Base-by-base conservation (phyloP, 2,113 vertebrate species). In the Periophthalmodon schlosseri region DNA sequence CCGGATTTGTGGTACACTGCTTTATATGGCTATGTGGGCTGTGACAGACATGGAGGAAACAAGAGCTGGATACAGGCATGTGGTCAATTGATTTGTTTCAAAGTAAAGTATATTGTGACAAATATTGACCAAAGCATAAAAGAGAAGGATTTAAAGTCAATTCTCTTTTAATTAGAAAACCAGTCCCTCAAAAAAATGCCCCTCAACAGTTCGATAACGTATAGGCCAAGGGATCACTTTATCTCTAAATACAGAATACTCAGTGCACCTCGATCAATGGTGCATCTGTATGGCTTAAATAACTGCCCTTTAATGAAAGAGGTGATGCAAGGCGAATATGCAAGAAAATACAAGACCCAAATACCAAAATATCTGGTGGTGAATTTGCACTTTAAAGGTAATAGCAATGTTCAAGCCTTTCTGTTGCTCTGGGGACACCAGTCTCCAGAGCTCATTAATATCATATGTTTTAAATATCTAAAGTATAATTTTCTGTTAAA, bases 21-120 rank as follows among this genome's bases (percentile, higher is more conserved):
- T 66, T 58, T 21, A 16, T 33, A 36, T 79, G 70, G 73, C 70
- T n/a, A 74, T 86, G 78, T 81, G 76, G 66, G n/a, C 58, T 64
- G n/a, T 79, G 74, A 28, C 65, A 76, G 44, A 77, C 44, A 52
- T 68, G 21, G 20, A 50, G 39, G 36, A 50, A 69, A 39, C 24
- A 72, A 36, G 33, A 52, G 28, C 0, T 70, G 69, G 58, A 60
- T 39, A n/a, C 13, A 68, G 21, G 44, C 46, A 49, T 49, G 46
- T 68, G 39, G 63, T 65, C 46, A 49, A 44, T 68, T 47, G n/a
- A 47, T 46, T 47, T 49, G 21, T 21, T 46, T 46, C 39, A 13
- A 47, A 68, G 46, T 68, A 24, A 46, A 47, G 66, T 68, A 23
- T 49, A 68, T 68, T 68, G 66, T 65, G 63, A 65, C 33, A 65